These are phyloP conservation scores for Watsonalla binaria DNA, from an alignment of 2,888 invertebrate genomes.

Conservation along the genomic window DNA sequence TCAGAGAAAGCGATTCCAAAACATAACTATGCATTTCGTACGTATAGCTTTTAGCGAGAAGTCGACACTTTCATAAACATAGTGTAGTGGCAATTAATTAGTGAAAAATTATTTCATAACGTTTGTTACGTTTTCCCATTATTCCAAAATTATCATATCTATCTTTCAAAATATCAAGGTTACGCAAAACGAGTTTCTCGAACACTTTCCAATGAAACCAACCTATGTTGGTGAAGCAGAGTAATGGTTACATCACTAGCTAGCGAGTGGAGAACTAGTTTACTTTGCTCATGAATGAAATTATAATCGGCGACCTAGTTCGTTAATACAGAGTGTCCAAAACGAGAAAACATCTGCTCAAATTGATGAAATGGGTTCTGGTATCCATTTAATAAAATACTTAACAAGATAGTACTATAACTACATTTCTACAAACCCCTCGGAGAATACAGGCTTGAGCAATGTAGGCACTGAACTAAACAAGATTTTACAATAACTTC, in stretches of 20 bases:
- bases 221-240: neutral
- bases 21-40: neutral
- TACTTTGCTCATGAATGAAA: constrained; percentile 35
- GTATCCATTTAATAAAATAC: too few relatives aligned
- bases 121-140: neutral
- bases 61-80: neutral
- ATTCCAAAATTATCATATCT: neutral
- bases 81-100: neutral
- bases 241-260: constrained; percentile 17
- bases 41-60: neutral
- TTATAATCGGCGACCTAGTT: constrained; percentile 27
- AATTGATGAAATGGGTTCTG: too few relatives aligned
- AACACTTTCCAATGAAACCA: constrained; percentile 33
- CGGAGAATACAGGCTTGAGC: too few relatives aligned
- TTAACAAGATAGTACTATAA: too few relatives aligned
- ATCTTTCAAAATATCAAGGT: constrained; percentile 1
- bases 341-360: too few relatives aligned
- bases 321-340: too few relatives aligned
- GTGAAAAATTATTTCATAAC: neutral
- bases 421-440: too few relatives aligned
- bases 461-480: too few relatives aligned
- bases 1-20: neutral
- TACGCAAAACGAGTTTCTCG: constrained; percentile 27
- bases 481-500: too few relatives aligned
- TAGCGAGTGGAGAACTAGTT: constrained; percentile 36